These are phyloP conservation scores for Crotalus tigris DNA, from an alignment of 2,113 vertebrate species.

Conservation along the genomic window DNA sequence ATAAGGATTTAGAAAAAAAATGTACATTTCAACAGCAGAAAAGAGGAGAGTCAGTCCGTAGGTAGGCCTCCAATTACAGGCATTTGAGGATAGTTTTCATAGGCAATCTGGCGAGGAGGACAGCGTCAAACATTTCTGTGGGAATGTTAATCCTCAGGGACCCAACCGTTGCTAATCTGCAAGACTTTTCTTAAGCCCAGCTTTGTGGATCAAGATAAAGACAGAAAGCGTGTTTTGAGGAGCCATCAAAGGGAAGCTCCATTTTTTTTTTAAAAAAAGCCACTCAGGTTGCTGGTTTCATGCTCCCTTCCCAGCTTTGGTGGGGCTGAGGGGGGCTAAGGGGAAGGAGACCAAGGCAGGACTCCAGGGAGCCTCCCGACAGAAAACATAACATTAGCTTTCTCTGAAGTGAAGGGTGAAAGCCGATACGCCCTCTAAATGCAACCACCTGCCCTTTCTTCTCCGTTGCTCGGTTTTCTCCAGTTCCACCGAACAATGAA, in stretches of 20 bases:
- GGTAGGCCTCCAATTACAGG: conserved; percentile 54
- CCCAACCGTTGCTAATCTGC: background rate
- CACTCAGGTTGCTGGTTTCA: conserved; percentile 16
- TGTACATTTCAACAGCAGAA: conserved; percentile 43
- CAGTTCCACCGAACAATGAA: conserved; percentile 47
- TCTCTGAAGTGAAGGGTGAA: conserved; percentile 42
- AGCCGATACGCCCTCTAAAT: conserved; percentile 32
- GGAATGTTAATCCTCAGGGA: conserved; percentile 49
- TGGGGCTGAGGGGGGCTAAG: conserved; percentile 28
- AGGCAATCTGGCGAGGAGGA: background rate
- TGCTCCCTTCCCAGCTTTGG: conserved; percentile 49
- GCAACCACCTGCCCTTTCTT: conserved; percentile 4
- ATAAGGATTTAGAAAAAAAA: conserved; percentile 48
- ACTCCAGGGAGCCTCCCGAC: conserved; percentile 40
- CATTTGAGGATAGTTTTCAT: conserved; percentile 35
- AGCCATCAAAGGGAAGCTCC: conserved; percentile 26
- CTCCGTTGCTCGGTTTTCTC: conserved; percentile 44
- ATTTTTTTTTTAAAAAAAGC: conserved; percentile 5
- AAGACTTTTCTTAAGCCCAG: conserved; percentile 43
- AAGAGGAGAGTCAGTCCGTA: background rate
- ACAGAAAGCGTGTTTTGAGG: conserved; percentile 29
- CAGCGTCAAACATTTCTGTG: conserved; percentile 46
- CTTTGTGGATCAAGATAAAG: conserved; percentile 45
- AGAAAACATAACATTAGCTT: conserved; percentile 45
- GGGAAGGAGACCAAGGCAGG: conserved; percentile 19